phyloP scores from a whole-genome alignment of 2,113 vertebrate species.

The Saccopteryx bilineata region DNA sequence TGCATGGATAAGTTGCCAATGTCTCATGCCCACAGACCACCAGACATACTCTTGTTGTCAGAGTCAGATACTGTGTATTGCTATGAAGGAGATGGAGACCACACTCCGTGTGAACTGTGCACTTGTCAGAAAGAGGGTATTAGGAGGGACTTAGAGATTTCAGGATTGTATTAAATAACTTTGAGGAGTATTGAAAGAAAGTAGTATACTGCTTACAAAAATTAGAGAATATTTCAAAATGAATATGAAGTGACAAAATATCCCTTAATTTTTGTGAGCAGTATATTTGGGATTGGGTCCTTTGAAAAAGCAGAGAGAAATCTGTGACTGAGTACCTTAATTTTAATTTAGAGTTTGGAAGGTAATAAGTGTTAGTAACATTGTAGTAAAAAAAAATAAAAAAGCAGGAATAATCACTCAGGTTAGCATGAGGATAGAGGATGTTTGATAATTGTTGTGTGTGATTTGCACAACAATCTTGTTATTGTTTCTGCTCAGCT shows the following conservation, averaged over 20 bases:
- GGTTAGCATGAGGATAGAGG: accelerated
- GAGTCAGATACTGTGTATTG: neutral
- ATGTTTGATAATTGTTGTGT: neutral
- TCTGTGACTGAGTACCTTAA: neutral
- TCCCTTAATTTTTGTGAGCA: too few relatives aligned
- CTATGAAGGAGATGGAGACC: neutral
- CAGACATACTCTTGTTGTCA: neutral
- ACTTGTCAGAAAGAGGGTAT: neutral
- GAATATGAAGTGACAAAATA: too few relatives aligned
- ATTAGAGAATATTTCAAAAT: too few relatives aligned
- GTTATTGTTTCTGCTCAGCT: neutral
- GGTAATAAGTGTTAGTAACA: neutral
- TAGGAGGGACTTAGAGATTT: neutral
- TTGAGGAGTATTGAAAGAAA: neutral
- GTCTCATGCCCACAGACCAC: neutral
- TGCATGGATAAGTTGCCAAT: neutral
- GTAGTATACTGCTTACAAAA: too few relatives aligned
- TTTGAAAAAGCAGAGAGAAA: neutral
- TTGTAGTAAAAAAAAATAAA: neutral
- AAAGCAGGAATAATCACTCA: neutral
- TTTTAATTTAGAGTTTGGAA: neutral
- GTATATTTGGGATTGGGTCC: neutral
- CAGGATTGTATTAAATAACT: neutral
- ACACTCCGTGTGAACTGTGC: accelerated
- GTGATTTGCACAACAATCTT: neutral